These are phyloP conservation scores for Phania funesta DNA, from an alignment of 2,888 invertebrate species.

Conservation along the genomic window DNA sequence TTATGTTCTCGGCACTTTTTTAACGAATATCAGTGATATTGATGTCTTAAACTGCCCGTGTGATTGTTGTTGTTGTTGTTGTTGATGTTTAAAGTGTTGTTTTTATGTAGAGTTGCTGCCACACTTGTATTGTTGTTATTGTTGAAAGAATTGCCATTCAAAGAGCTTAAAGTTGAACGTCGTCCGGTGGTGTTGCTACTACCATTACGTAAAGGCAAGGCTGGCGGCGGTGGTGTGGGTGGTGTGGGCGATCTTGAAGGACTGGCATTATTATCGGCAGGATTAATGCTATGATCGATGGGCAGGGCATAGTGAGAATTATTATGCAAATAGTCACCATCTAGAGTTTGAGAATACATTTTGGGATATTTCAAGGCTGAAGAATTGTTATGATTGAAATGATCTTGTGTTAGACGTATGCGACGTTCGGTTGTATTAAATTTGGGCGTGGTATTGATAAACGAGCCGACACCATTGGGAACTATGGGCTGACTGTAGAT, in stretches of 20 bases:
- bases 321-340: constrained; percentile 77
- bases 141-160: constrained; percentile 60
- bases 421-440: constrained; percentile 73
- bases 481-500: constrained; percentile 78
- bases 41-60: constrained; percentile 74
- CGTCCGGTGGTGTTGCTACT: constrained; percentile 77
- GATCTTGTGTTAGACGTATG: constrained; percentile 78
- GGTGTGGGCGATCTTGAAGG: constrained; percentile 77
- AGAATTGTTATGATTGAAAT: constrained; percentile 77
- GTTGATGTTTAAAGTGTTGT: constrained; percentile 67
- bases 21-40: constrained; percentile 78
- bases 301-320: constrained; percentile 80
- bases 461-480: constrained; percentile 70
- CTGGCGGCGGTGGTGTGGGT: constrained; percentile 76
- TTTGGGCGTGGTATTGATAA: constrained; percentile 62
- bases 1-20: constrained; percentile 71
- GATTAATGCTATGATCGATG: constrained; percentile 74
- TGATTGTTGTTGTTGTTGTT: constrained; percentile 73
- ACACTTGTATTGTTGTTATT: constrained; percentile 48
- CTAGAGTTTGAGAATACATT: constrained; percentile 52
- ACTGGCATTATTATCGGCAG: constrained; percentile 62
- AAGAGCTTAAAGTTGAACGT: constrained; percentile 73
- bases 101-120: constrained; percentile 49
- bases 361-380: constrained; percentile 66
- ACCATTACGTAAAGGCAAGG: constrained; percentile 78